A percentile compares a stretch with the other conserved stretches of the same genome.
phyloP scores from a whole-genome alignment of 1,140 invertebrate species.

The Onthophagus taurus region DNA sequence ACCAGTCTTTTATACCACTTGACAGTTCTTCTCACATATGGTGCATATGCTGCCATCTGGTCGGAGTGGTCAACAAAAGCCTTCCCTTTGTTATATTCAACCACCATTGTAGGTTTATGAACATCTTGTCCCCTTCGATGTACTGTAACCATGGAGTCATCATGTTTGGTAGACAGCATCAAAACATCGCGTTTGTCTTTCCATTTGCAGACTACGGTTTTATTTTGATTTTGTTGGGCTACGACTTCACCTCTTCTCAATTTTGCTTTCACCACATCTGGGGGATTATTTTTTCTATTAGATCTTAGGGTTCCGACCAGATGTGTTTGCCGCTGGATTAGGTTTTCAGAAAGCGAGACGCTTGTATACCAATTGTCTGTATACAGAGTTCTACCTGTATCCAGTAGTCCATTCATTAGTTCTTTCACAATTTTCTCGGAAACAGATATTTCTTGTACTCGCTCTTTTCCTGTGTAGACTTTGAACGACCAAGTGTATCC shows the following conservation, averaged over 20 bases:
- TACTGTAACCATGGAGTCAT: neutral
- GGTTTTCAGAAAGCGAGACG: slow-evolving; percentile 28
- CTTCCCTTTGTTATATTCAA: slow-evolving; percentile 9
- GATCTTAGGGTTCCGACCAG: slow-evolving; percentile 29
- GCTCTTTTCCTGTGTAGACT: slow-evolving; percentile 32
- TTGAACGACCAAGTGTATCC: slow-evolving; percentile 34
- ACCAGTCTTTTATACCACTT: slow-evolving; percentile 4
- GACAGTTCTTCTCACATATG: slow-evolving; percentile 2
- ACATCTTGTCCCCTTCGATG: neutral
- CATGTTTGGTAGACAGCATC: neutral
- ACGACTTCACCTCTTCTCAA: slow-evolving; percentile 25
- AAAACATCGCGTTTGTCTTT: slow-evolving; percentile 26
- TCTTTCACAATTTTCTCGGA: slow-evolving; percentile 23
- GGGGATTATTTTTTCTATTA: slow-evolving; percentile 25
- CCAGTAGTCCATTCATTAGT: slow-evolving; percentile 20
- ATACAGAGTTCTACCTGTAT: slow-evolving; percentile 30
- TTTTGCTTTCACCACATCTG: slow-evolving; percentile 24
- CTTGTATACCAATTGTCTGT: slow-evolving; percentile 38
- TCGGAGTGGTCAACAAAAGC: slow-evolving; percentile 3
- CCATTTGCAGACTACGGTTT: slow-evolving; percentile 31
- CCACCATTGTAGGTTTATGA: neutral
- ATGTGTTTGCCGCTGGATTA: slow-evolving; percentile 32
- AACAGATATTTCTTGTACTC: slow-evolving; percentile 2
- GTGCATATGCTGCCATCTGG: neutral
- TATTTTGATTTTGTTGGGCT: slow-evolving; percentile 24